Base-by-base conservation (phyloP, 2,113 vertebrate genomes). In the Columba janthina region DNA sequence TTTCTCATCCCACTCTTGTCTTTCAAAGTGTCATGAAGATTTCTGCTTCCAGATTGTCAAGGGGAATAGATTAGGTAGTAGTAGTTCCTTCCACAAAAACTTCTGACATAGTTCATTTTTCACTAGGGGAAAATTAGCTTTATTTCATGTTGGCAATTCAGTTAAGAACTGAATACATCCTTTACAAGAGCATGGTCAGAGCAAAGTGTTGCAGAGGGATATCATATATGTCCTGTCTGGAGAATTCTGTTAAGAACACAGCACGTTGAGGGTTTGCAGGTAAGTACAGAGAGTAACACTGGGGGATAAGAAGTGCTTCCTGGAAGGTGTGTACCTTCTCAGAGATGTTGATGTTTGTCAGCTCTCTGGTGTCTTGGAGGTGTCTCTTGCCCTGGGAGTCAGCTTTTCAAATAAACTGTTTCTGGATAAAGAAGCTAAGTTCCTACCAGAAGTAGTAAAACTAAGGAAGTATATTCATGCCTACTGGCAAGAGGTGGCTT, bases 371-470 rank as follows among this genome's bases (percentile, higher is more conserved):
- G 73, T 67, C 60, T 19, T 13, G 22, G 32, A 83, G 17, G 19
- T 36, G 5, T 54, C 7, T 90, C 50, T 53, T 0, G 0, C 7
- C 12, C 51, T 4, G 2, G 75, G 4, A 85, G 42, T 34, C 34
- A 26, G 25, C 71, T 86, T 77, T 79, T 85, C 18, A 17, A 76
- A 72, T 44, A 78, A 88, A 31, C 2, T 1, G 0, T 85, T 91
- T 88, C 62, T 91, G 71, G 50, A 34, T 61, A 46, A 65, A 79
- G 28, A 22, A 87, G 17, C n/a, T 7, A 32, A 60, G 66, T 66
- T 90, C 22, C 60, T 85, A 8, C 28, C 28, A 42, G 38, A 34
- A 72, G 40, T 1, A 76, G 21, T 62, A 40, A 38, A 90, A 54
- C 67, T 38, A 5, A 46, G 57, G 80, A 36, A 9, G 50, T 61